A percentile compares a stretch with the other conserved stretches of the same genome.
These are phyloP conservation scores for Chalcosyrphus nemorum DNA, from an alignment of 2,888 invertebrate species.

Conservation along the genomic window DNA sequence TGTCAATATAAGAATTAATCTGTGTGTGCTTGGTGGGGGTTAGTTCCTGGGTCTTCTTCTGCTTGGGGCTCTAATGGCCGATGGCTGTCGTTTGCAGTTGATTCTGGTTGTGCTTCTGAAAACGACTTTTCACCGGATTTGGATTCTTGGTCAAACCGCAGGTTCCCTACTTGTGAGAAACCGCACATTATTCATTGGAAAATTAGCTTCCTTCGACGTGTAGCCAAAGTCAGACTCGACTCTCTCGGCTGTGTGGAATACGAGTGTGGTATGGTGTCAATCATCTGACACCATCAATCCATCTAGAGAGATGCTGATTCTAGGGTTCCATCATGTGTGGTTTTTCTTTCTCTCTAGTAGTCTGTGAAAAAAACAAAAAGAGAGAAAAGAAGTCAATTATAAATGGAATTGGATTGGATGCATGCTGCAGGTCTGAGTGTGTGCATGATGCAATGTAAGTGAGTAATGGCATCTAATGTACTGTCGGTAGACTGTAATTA, in stretches of 20 bases:
- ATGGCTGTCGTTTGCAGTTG: neutral
- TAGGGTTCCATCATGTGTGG: slow-evolving; percentile 44
- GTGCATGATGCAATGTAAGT: slow-evolving; percentile 23
- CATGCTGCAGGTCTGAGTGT: neutral
- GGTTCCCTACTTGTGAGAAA: slow-evolving; percentile 49
- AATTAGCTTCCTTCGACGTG: slow-evolving; percentile 49
- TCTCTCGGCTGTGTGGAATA: neutral
- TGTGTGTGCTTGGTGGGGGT: neutral
- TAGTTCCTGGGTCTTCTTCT: neutral
- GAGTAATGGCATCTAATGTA: slow-evolving; percentile 14
- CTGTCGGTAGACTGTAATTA: slow-evolving; percentile 28
- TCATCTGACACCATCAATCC: slow-evolving; percentile 64
- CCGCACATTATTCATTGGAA: slow-evolving; percentile 64
- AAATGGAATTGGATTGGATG: slow-evolving; percentile 34
- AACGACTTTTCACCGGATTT: slow-evolving; percentile 61
- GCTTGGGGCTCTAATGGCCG: neutral
- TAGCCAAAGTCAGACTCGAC: neutral
- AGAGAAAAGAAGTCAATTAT: slow-evolving; percentile 48
- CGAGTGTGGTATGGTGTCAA: slow-evolving; percentile 55
- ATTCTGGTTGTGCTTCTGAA: slow-evolving; percentile 31
- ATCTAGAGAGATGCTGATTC: slow-evolving; percentile 16
- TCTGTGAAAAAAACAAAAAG: neutral
- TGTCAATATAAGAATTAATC: slow-evolving; percentile 54
- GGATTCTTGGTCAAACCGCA: slow-evolving; percentile 67
- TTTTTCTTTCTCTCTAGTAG: neutral